Base-by-base conservation (phyloP, 2,113 vertebrate species). In the Cercocebus atys region DNA sequence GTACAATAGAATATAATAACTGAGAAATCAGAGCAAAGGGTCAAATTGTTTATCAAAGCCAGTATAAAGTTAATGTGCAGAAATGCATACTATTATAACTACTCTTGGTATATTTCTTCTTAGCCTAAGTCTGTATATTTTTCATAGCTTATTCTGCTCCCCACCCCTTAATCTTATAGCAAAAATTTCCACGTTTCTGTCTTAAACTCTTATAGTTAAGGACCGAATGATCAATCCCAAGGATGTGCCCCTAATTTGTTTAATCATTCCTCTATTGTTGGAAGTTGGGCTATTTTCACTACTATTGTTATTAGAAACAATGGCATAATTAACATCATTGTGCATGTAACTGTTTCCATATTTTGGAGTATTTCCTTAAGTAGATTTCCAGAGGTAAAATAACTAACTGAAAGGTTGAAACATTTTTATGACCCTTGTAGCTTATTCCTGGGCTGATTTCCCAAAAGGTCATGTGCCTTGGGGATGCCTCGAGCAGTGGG, bases 261-360 rank as follows among this genome's bases (percentile, higher is more conserved):
- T 87, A 80, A 66, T 78, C 64, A 30, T 92, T 85, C 43, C 70
- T 76, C 97, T 61, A 96, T 97, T 98, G 96, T 97, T 94, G 81
- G 70, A 59, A 73, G 38, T 55, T 84, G 90, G 50, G 93, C 93
- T 95, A 89, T 97, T 98, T 98, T 97, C 94, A 97, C 43, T 47
- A n/a, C 97, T 88, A 98, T 98, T 97, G 97, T 98, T 97, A 88
- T 17, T 79, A 14, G 59, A 92, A 96, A 98, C 98, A 98, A 98
- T 98, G 90, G 95, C 64, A 30, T 97, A 89, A n/a, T 97, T 90
- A 97, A 87, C 87, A 64, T 96, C 70, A 90, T 84, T 59, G 92
- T 88, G 95, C 88, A 84, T 78, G 97, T 97, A 95, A 98, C 84
- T 92, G 97, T 98, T 98, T 98, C 97, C 95, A 16, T 61, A 59